A percentile compares a stretch with the other conserved stretches of the same genome.
Evolutionary conservation across 2,797 vertebrate genomes (phyloP).

Genomic region (Trachops cirrhosus): DNA sequence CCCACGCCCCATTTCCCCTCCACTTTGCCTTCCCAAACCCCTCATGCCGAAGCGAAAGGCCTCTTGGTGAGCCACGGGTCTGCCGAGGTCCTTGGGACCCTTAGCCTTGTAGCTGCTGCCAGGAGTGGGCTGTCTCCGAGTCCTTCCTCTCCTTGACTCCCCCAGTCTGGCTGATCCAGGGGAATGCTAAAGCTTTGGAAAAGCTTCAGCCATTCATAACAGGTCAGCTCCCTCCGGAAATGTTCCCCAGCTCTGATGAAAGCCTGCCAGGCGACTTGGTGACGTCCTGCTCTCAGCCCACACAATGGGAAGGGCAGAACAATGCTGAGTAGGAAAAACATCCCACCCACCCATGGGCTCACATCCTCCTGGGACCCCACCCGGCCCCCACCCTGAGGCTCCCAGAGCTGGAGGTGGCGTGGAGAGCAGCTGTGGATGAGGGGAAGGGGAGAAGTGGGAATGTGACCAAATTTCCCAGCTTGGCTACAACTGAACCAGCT

Average conservation of each 20-base stretch:
- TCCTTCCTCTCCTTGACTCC: background rate
- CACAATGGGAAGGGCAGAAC: conserved; percentile 53
- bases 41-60: background rate
- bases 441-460: background rate
- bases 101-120: background rate
- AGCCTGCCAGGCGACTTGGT: conserved; percentile 42
- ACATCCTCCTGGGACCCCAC: conserved; percentile 50
- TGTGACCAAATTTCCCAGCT: background rate
- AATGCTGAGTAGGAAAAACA: conserved; percentile 48
- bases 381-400: background rate
- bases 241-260: background rate
- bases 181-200: conserved; percentile 12
- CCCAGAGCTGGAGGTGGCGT: background rate
- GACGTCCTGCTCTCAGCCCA: background rate
- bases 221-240: conserved; percentile 49
- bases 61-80: background rate
- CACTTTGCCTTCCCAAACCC: background rate
- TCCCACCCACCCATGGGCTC: background rate
- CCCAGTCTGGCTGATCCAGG: background rate
- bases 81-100: background rate
- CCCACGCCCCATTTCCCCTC: background rate
- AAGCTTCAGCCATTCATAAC: background rate
- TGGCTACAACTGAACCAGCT: conserved; percentile 31
- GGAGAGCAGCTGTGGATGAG: background rate
- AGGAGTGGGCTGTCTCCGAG: background rate